Conservation (phyloP, 1,140 invertebrate genomes). For the Drosophila subpulchrella region DNA sequence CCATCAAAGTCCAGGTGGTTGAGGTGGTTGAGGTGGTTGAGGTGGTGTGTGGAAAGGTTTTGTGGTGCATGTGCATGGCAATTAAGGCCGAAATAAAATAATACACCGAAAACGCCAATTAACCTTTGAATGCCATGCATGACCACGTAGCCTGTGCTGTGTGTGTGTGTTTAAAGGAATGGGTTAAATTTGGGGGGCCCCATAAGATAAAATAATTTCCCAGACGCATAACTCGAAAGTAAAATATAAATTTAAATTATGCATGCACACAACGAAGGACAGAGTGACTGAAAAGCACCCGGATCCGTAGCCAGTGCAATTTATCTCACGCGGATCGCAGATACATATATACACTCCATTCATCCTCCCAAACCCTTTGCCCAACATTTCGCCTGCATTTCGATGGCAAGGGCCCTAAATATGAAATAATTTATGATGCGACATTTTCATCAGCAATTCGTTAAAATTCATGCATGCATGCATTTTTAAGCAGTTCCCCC, state of each 20-base stretch:
- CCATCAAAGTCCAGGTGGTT: constrained; percentile 7
- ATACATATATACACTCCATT: constrained; percentile 14
- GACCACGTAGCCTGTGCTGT: constrained; percentile 60
- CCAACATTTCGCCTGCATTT: not conserved
- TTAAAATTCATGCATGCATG: constrained; percentile 83
- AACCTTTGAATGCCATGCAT: constrained; percentile 81
- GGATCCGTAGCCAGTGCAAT: constrained; percentile 56
- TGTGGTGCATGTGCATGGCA: constrained; percentile 60
- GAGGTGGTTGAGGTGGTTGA: constrained; percentile 2
- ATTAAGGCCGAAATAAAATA: constrained; percentile 70
- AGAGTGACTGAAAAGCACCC: not conserved
- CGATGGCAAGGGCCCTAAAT: constrained; percentile 61
- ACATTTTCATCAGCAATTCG: constrained; percentile 84
- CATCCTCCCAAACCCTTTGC: not conserved
- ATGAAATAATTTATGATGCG: constrained; percentile 83
- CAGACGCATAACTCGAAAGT: constrained; percentile 82
- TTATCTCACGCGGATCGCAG: constrained; percentile 72
- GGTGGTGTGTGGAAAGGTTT: too few relatives aligned
- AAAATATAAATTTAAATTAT: constrained; percentile 81
- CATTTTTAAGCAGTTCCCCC: constrained; percentile 61
- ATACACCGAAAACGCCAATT: constrained; percentile 76
- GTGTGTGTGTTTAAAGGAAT: not conserved
- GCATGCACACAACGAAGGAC: constrained; percentile 63
- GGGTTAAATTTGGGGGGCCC: constrained; percentile 9
- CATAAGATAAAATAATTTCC: constrained; percentile 80